Evolutionary conservation across 2,797 vertebrate genomes (phyloP).

Genomic region (Myotis findleyi): DNA sequence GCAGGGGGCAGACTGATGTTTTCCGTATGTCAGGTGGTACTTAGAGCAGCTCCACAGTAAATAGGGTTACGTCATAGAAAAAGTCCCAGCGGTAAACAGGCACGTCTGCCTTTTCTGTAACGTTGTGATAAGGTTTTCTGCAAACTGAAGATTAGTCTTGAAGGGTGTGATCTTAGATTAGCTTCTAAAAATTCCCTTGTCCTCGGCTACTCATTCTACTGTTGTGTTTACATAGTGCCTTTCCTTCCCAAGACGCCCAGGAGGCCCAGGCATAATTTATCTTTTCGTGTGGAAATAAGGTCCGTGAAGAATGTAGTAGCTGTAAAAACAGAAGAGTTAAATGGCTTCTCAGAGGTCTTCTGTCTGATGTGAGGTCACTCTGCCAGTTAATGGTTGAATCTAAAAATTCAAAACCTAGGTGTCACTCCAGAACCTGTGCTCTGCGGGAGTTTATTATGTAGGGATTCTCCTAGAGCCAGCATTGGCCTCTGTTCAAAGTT

Average conservation of each 20-base stretch:
- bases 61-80: not conserved
- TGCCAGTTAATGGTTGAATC: not conserved
- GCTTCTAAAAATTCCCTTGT: not conserved
- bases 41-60: not conserved
- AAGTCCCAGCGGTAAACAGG: conserved; percentile 43
- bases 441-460: not conserved
- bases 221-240: not conserved
- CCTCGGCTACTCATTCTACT: not conserved
- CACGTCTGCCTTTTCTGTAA: conserved; percentile 47
- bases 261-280: not conserved
- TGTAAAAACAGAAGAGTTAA: not conserved
- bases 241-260: not conserved
- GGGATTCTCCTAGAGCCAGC: not conserved
- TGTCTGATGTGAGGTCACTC: not conserved
- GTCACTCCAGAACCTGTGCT: not conserved
- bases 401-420: not conserved
- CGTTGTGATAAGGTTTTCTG: conserved; percentile 78
- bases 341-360: not conserved
- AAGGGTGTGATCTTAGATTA: conserved; percentile 63
- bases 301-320: not conserved
- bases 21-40: not conserved
- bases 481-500: not conserved
- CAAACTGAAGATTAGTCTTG: conserved; percentile 68
- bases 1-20: not conserved
- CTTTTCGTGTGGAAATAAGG: not conserved